Evolutionary conservation across 23 tunicate species (phyloP), one percentile per base, ranked within the genome.

Genomic region (Trididemnum miniatum): DNA sequence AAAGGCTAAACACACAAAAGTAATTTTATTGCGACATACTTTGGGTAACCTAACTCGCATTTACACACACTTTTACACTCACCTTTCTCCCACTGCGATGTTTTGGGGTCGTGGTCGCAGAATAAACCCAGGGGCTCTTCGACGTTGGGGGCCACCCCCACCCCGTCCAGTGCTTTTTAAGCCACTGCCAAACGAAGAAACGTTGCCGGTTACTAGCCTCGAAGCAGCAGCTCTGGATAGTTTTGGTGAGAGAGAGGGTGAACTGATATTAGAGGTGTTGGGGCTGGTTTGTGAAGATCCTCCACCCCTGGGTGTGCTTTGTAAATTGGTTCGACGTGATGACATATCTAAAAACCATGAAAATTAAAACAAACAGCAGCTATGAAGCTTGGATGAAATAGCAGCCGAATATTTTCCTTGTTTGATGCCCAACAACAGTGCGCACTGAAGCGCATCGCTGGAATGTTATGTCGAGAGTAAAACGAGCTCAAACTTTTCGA

Each of bases 61-160:
- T n/a, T n/a, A n/a, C n/a, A n/a, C n/a, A n/a, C n/a, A n/a, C n/a
- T n/a, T n/a, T n/a, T n/a, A n/a, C n/a, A 73, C 89, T 69, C 1
- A 84, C 98, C 84, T 93, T 80, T 93, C 98, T 31, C 98, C 98
- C 22, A 74, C 75, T 29, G 49, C 84, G 0, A 88, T 65, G 31
- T 79, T 88, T 65, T 88, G 90, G 31, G 98, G 98, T 65, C 91
- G 69, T 1, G 98, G 98, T 37, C 98, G 38, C 26, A 93, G 75
- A 51, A 93, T 93, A 76, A 93, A 93, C 28, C 98, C 98, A 1
- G 98, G 98, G 0, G 89, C 98, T 29, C 98, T 71, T 31, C 93
- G 74, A 51, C 92, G 74, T 20, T 88, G 98, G 12, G 91, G 88
- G 26, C 83, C 62, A 20, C 96, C 90, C 29, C 85, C 83, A 32